Evolutionary conservation across 1,140 invertebrate species (phyloP).

Genomic region (Pseudomyrmex cubaensis): DNA sequence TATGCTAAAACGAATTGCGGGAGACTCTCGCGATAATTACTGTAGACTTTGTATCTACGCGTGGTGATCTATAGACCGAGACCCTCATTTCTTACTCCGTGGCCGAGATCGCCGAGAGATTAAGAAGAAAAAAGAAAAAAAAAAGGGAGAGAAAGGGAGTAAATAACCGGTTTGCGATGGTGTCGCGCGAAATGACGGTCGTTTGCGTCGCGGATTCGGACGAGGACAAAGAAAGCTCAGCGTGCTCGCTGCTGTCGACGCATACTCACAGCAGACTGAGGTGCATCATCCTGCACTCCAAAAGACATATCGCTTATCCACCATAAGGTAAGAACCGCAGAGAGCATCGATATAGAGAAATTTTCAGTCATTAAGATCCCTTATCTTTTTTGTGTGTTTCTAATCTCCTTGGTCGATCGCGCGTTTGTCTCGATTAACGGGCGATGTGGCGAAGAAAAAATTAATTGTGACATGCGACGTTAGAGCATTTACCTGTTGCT

Average conservation of each 20-base stretch:
- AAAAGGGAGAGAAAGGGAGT: conserved; percentile 28
- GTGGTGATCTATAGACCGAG: not conserved
- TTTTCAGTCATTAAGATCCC: conserved; percentile 24
- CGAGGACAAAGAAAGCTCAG: conserved; percentile 59
- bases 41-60: conserved; percentile 22
- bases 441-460: conserved; percentile 61
- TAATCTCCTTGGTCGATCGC: conserved; percentile 36
- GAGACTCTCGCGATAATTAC: conserved; percentile 11
- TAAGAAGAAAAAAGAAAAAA: conserved; percentile 55
- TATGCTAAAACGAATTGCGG: conserved; percentile 1
- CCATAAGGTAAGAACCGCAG: conserved; percentile 75
- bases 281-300: conserved; percentile 74
- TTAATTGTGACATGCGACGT: conserved; percentile 75
- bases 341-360: not conserved
- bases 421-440: conserved; percentile 23
- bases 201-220: conserved; percentile 63
- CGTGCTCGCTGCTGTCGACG: conserved; percentile 60
- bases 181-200: conserved; percentile 70
- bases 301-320: conserved; percentile 80
- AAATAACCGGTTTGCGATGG: conserved; percentile 67
- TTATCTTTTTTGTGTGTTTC: conserved; percentile 7
- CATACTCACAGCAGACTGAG: conserved; percentile 74
- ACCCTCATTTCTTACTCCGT: conserved; percentile 39
- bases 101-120: conserved; percentile 18
- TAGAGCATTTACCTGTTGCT: conserved; percentile 76